These are phyloP conservation scores for Planiliza haematocheilus DNA, from an alignment of 2,113 vertebrate genomes.

Conservation along the genomic window DNA sequence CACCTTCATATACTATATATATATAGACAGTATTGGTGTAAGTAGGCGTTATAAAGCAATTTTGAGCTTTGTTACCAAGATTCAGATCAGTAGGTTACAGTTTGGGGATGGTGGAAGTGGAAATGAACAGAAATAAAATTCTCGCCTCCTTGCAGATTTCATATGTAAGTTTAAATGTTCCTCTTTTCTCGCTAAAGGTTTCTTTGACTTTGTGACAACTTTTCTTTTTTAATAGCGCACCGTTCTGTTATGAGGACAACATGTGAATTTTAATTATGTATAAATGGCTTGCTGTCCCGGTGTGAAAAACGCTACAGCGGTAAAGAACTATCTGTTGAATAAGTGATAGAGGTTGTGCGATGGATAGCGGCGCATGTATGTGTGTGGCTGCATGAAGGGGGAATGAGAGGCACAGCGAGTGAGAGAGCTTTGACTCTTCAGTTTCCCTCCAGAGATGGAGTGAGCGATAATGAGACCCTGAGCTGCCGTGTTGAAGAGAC, in stretches of 20 bases:
- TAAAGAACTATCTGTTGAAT: slow-evolving; percentile 33
- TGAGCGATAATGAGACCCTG: slow-evolving; percentile 67
- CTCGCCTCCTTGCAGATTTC: not conserved
- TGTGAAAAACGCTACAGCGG: slow-evolving; percentile 19
- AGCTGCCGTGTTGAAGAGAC: slow-evolving; percentile 53
- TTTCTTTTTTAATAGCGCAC: slow-evolving; percentile 11
- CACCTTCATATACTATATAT: too few relatives aligned
- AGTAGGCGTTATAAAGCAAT: too few relatives aligned
- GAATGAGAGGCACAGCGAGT: slow-evolving; percentile 31
- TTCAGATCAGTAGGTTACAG: too few relatives aligned
- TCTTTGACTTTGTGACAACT: slow-evolving; percentile 12
- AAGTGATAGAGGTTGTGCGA: slow-evolving; percentile 21
- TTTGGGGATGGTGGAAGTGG: too few relatives aligned
- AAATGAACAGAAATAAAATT: too few relatives aligned
- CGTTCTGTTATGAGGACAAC: slow-evolving; percentile 21
- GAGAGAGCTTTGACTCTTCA: slow-evolving; percentile 46
- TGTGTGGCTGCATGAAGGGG: slow-evolving; percentile 6
- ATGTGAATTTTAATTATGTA: slow-evolving; percentile 52
- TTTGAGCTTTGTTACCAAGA: too few relatives aligned
- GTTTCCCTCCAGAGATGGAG: slow-evolving; percentile 58
- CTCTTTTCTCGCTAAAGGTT: slow-evolving; percentile 19
- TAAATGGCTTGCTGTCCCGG: slow-evolving; percentile 33
- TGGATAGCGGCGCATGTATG: slow-evolving; percentile 14
- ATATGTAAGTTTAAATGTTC: not conserved
- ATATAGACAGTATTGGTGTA: too few relatives aligned